A percentile compares a stretch with the other conserved stretches of the same genome.
Conservation (phyloP, 2,113 vertebrate genomes). For the Pluvianellus socialis region DNA sequence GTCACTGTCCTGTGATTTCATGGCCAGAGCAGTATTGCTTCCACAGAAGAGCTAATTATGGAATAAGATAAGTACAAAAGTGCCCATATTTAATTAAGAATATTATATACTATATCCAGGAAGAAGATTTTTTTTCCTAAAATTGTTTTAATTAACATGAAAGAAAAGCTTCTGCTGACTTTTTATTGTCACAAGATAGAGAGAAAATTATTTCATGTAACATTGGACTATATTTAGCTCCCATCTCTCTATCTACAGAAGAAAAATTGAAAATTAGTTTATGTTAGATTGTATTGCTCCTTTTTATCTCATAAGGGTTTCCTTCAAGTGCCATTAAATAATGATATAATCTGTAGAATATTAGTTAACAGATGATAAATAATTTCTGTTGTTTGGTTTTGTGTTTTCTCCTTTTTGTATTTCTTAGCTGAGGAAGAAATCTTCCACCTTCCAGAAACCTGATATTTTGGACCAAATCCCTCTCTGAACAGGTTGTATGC, state of each 20-base stretch:
- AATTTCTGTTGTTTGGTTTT: neutral
- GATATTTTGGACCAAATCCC: constrained; percentile 72
- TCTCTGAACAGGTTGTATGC: constrained; percentile 72
- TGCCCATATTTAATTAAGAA: constrained; percentile 42
- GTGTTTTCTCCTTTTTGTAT: neutral
- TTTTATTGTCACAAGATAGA: constrained; percentile 33
- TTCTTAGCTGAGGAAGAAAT: neutral
- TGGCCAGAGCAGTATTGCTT: constrained; percentile 29
- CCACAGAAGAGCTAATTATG: constrained; percentile 40
- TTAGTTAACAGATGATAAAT: neutral
- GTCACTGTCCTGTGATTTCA: constrained; percentile 44
- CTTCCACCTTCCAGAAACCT: constrained; percentile 76
- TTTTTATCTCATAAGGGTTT: constrained; percentile 38
- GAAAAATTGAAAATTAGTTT: constrained; percentile 48
- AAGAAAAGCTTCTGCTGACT: constrained; percentile 39
- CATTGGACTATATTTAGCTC: constrained; percentile 1
- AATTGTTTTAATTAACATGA: constrained; percentile 53
- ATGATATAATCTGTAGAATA: neutral
- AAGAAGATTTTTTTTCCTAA: neutral
- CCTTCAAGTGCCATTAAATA: constrained; percentile 29
- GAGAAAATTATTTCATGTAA: constrained; percentile 26
- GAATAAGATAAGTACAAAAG: constrained; percentile 22
- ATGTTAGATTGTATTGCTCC: neutral
- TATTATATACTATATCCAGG: neutral
- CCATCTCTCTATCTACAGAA: neutral